Conservation (phyloP, 2,113 vertebrate species). For the Mionectes macconnelli region DNA sequence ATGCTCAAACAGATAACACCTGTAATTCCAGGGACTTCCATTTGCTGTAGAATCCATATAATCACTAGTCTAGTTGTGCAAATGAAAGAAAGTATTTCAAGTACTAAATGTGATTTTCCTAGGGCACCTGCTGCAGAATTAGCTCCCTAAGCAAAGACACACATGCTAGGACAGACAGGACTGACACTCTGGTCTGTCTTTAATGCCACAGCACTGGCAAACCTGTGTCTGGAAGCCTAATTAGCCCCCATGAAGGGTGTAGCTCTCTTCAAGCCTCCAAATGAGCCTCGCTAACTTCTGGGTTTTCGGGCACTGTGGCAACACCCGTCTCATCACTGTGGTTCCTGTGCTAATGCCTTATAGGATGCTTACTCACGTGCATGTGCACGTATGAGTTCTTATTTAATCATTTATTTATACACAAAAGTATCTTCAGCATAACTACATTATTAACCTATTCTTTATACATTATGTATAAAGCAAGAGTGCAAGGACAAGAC, state of each 20-base stretch:
- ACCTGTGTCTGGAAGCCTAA: background rate
- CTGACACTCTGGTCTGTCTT: background rate
- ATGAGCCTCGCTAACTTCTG: background rate
- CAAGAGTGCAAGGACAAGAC: background rate
- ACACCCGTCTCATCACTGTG: rapidly evolving
- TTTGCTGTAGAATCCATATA: background rate
- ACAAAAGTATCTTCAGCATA: background rate
- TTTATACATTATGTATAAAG: background rate
- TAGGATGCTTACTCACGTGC: rapidly evolving
- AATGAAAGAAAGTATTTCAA: background rate
- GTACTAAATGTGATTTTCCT: background rate
- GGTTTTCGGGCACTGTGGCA: background rate
- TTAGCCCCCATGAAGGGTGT: background rate
- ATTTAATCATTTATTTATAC: background rate
- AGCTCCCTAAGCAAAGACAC: background rate
- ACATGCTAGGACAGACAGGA: too few relatives aligned
- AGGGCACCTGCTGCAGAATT: background rate
- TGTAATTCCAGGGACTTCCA: background rate
- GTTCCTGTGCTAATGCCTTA: background rate
- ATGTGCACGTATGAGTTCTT: background rate
- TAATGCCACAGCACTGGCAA: background rate
- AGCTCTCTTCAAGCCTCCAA: background rate
- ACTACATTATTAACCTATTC: background rate
- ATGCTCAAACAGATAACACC: background rate
- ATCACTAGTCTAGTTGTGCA: background rate